Base-by-base conservation (phyloP, 2,797 vertebrate genomes). In the Rhynchotus rufescens region DNA sequence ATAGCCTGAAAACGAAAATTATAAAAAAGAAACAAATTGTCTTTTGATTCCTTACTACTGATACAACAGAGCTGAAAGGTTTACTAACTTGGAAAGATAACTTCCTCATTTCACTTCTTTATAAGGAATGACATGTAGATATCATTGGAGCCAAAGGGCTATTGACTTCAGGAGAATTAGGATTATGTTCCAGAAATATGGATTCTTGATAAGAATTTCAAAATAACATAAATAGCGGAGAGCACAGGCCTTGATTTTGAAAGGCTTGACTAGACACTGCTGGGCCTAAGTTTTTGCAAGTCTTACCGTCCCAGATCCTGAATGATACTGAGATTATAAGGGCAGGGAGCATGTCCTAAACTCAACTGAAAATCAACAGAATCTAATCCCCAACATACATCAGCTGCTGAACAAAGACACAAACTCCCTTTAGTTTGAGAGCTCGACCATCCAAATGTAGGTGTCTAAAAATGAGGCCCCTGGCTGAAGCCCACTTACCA, bases 161-260 rank as follows among this genome's bases (percentile, higher is more conserved):
- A 2, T 64, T 81, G 73, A 45, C 34, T 85, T 54, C 44, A 66
- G 68, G n/a, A 60, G n/a, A 9, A 82, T 8, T 0, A 4, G 4
- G 28, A 75, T 7, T 12, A 1, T 20, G 68, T 0, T 0, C 8
- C 12, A 77, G 45, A 93, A 91, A 78, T 40, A 69, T 0, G 0
- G 62, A 47, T 66, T 65, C 47, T 66, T 17, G 25, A 9, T 22
- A 78, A 82, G 28, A 90, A 72, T 72, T 82, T 80, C 45, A 86
- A 91, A 38, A 75, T 22, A 6, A 22, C 10, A 5, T 7, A 78
- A 87, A 45, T 10, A 68, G 8, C 6, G 77, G 44, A 60, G 13
- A 25, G 12, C 30, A 69, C 4, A 36, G 88, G 16, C 17, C 22
- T 34, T 44, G 54, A 52, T 16, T 10, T 4, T 60, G 21, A 76